A percentile compares a stretch with the other conserved stretches of the same genome.
phyloP scores from a whole-genome alignment of 2,797 vertebrate species.

The Chelmon rostratus region DNA sequence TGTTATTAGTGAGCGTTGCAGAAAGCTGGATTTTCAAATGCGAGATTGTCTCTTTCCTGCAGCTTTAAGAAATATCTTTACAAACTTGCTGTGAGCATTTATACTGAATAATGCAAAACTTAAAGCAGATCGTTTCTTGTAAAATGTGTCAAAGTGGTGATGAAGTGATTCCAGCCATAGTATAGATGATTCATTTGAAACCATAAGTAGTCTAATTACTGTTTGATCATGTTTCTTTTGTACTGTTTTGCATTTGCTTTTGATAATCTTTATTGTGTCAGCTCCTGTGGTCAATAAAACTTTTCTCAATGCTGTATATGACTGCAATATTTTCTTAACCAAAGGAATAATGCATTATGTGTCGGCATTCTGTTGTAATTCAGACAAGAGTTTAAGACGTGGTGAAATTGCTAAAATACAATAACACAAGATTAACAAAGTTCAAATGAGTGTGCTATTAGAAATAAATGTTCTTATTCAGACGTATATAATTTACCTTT shows the following conservation, averaged over 20 bases:
- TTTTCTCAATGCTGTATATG: conserved; percentile 50
- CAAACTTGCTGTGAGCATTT: conserved; percentile 47
- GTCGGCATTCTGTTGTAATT: background rate
- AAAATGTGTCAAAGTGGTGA: conserved; percentile 48
- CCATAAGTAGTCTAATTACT: conserved; percentile 42
- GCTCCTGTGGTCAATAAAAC: conserved; percentile 80
- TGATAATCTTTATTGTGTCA: conserved; percentile 65
- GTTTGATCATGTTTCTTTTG: conserved; percentile 57
- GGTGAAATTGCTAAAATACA: background rate
- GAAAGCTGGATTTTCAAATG: conserved; percentile 48
- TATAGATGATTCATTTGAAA: conserved; percentile 56
- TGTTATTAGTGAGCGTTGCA: conserved; percentile 35
- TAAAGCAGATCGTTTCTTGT: conserved; percentile 37
- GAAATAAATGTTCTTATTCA: conserved; percentile 17
- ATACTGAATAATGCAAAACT: conserved; percentile 39
- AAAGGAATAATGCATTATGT: background rate
- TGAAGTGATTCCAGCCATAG: conserved; percentile 52
- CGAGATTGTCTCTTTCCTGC: conserved; percentile 38
- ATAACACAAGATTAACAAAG: background rate
- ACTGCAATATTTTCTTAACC: conserved; percentile 36
- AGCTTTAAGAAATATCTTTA: conserved; percentile 58
- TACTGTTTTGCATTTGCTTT: conserved; percentile 64
- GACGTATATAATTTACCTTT: conserved; percentile 72
- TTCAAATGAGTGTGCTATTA: background rate
- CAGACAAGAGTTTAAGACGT: background rate